Base-by-base conservation (phyloP, 2,113 vertebrate species). In the Cariama cristata region DNA sequence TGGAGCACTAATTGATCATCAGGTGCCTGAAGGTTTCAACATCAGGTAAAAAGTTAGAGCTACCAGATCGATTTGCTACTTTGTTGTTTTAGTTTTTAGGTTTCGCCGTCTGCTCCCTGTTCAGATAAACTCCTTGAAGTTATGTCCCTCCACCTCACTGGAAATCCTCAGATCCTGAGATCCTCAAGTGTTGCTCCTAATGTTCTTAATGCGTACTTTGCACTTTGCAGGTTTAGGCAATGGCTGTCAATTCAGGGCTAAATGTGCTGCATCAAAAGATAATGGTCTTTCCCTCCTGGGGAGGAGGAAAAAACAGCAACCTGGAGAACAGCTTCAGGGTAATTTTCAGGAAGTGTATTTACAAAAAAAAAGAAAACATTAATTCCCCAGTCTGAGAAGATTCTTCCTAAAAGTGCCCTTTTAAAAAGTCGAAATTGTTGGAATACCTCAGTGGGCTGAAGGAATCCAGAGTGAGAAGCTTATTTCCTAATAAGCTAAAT, bases 331-430 rank as follows among this genome's bases (percentile, higher is more conserved):
- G 44, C 56, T 83, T 86, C 35, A 68, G 35, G 18, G 55, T 94
- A 47, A 49, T 91, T 96, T 97, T 84, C 68, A 95, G 76, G 33
- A 97, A 88, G 6, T 35, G 26, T 4, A 53, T 72, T 97, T 83
- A 53, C 15, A 32, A 66, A 81, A 80, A 81, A 80, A 67, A 77
- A 38, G 30, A 47, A 84, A 50, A 44, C 30, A 24, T 32, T 74
- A 72, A 71, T 42, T 88, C 12, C 12, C 4, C 12, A 66, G 12
- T 3, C 32, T 80, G 3, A 68, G 50, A 73, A 49, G 50, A 79
- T 30, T 76, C 84, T 96, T 93, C 28, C 79, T 27, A 85, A 80
- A 89, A 63, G 40, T 26, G 9, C 14, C 64, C 47, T 77, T 33
- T 81, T 94, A 56, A 77, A 92, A 85, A 91, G 30, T 6, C 52